Percentiles rank a stretch among this genome's conserved stretches.
These are phyloP conservation scores for Chrysomela aeneicollis DNA, from an alignment of 2,888 invertebrate species.

Conservation along the genomic window DNA sequence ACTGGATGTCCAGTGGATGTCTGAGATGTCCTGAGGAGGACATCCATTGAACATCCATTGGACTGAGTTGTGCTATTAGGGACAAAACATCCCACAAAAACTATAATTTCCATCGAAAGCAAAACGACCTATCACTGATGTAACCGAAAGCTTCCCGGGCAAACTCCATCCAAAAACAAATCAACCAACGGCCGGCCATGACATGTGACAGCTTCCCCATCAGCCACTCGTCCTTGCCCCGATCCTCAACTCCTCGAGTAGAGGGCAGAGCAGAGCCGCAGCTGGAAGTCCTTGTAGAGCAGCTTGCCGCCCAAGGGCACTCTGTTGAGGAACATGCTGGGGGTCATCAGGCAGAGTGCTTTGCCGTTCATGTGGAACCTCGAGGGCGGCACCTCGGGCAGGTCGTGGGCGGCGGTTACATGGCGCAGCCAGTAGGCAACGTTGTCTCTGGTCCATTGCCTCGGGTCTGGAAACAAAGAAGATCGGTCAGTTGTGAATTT, in stretches of 20 bases:
- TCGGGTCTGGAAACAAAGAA: conserved; percentile 68
- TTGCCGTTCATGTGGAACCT: conserved; percentile 84
- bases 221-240: background rate
- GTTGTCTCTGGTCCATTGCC: conserved; percentile 75
- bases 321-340: conserved; percentile 75
- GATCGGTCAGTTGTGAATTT: no score
- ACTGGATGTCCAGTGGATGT: no score
- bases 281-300: conserved; percentile 74
- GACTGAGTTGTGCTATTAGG: no score
- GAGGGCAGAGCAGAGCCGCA: conserved; percentile 74
- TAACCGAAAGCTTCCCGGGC: no score
- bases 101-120: no score
- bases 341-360: conserved; percentile 79
- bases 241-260: conserved; percentile 55
- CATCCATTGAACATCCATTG: no score
- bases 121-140: no score
- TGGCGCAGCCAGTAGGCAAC: conserved; percentile 72
- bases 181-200: no score
- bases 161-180: no score
- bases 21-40: no score
- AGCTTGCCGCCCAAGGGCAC: conserved; percentile 75
- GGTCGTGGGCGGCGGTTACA: conserved; percentile 67
- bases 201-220: no score
- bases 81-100: no score
- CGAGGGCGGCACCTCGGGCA: conserved; percentile 66